These are phyloP conservation scores for Strigamia crassipes DNA, from an alignment of 2,888 invertebrate genomes.

Conservation along the genomic window DNA sequence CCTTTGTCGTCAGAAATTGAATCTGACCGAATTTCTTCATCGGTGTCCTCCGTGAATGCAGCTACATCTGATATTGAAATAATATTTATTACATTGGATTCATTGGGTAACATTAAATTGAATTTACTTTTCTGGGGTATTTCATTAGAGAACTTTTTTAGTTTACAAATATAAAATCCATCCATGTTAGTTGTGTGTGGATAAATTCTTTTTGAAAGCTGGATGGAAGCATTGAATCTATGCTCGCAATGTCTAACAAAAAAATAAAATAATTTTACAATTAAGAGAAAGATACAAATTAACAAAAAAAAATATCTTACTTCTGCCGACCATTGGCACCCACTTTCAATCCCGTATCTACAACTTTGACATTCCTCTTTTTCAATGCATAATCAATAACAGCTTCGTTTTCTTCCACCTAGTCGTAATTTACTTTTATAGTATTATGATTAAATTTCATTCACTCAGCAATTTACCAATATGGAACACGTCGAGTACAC, in stretches of 20 bases:
- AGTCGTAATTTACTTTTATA: neutral
- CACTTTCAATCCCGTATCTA: constrained; percentile 91
- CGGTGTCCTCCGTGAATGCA: too few species aligned
- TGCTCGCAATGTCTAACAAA: constrained; percentile 60
- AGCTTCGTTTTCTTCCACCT: constrained; percentile 98
- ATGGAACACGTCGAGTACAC: constrained; percentile 99
- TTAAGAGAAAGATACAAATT: neutral
- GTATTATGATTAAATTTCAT: constrained; percentile 38
- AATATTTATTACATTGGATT: neutral
- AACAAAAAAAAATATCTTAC: neutral
- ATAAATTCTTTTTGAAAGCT: constrained; percentile 87
- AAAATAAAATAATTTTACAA: constrained; percentile 53
- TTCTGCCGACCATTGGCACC: constrained; percentile 77
- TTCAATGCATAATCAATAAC: constrained; percentile 94
- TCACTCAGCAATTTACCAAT: constrained; percentile 62
- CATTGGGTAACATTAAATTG: neutral
- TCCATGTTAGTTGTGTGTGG: constrained; percentile 99
- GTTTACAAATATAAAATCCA: constrained; percentile 97
- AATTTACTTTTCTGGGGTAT: constrained; percentile 14
- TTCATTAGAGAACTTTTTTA: constrained; percentile 89
- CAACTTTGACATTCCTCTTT: constrained; percentile 86
- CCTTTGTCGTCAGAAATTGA: too few species aligned
- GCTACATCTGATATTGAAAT: too few species aligned
- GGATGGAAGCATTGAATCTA: constrained; percentile 87
- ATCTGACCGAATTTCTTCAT: too few species aligned